Percentiles rank a stretch among this genome's conserved stretches.
Evolutionary conservation across 2,888 invertebrate genomes (phyloP).

Genomic region (Drosophila suboccidentalis): DNA sequence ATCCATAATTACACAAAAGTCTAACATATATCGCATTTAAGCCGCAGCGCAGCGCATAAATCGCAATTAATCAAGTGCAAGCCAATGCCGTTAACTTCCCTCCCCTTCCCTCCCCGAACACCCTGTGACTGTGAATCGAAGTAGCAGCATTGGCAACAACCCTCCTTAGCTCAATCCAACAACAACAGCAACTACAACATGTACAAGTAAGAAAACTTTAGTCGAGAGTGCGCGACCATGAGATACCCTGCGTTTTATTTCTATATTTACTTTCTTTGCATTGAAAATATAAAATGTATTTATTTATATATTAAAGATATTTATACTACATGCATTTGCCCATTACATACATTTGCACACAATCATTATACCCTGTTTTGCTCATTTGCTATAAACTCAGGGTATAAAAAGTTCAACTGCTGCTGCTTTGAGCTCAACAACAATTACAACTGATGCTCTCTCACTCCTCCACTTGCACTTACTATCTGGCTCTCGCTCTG

Average conservation of each 20-base stretch:
- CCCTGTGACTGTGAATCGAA: conserved; percentile 8
- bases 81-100: conserved; percentile 72
- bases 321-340: too few species aligned
- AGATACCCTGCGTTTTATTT: background rate
- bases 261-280: background rate
- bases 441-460: conserved; percentile 48
- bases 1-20: conserved; percentile 69
- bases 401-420: conserved; percentile 55
- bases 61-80: conserved; percentile 81
- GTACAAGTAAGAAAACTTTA: conserved; percentile 8
- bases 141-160: conserved; percentile 35
- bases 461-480: conserved; percentile 17
- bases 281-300: background rate
- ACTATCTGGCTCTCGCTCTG: conserved; percentile 4
- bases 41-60: conserved; percentile 72
- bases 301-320: background rate
- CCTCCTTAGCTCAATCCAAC: conserved; percentile 27
- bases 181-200: conserved; percentile 9
- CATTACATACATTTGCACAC: too few species aligned
- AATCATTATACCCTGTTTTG: background rate
- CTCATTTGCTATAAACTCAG: background rate
- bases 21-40: conserved; percentile 69
- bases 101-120: conserved; percentile 8
- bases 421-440: conserved; percentile 59
- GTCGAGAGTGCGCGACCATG: background rate